Evolutionary conservation across 2,888 invertebrate genomes (phyloP), one percentile per base, ranked within the genome.

Genomic region (Acanthoscelides obtectus): DNA sequence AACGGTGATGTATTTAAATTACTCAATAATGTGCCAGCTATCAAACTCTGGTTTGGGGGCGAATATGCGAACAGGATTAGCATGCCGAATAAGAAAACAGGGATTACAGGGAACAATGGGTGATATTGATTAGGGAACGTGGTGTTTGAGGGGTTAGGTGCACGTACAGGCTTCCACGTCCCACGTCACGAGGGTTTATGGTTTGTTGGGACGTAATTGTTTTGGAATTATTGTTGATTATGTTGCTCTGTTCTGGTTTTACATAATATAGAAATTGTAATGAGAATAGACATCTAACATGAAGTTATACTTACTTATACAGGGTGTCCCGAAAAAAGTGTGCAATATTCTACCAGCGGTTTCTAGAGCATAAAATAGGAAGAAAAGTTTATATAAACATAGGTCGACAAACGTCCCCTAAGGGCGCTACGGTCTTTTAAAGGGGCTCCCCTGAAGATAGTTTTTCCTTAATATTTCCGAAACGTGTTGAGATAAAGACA

Each of bases 31-130:
- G 45, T 45, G 45, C 45, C 45, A 45, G 45, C 45, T 45, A 45
- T 45, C 45, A 45, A 45, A 45, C 45, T 45, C 45, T 45, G 45
- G 45, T 45, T 45, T 45, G 17, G 45, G 25, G 45, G 45, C 45
- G 45, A 45, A 45, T 22, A 67, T 25, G 71, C 64, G 68, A 64
- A 22, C 67, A n/a, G 25, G 65, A 71, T 71, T 71, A 71, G 71
- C 71, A 71, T 71, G 67, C 68, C 71, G 71, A 45, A 21, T 64
- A 71, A 68, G 71, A 71, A 71, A 71, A 71, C 71, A 71, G 63
- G 68, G 71, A 67, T 65, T 65, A 68, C 65, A 68, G 25, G 68
- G 68, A 71, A 68, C 71, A 68, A 71, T 71, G 25, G 64, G n/a
- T 68, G 64, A 65, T 71, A 71, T 71, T 68, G 71, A 71, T 71